phyloP scores from a whole-genome alignment of 1,140 invertebrate species.

The Phenacoccus solenopsis region DNA sequence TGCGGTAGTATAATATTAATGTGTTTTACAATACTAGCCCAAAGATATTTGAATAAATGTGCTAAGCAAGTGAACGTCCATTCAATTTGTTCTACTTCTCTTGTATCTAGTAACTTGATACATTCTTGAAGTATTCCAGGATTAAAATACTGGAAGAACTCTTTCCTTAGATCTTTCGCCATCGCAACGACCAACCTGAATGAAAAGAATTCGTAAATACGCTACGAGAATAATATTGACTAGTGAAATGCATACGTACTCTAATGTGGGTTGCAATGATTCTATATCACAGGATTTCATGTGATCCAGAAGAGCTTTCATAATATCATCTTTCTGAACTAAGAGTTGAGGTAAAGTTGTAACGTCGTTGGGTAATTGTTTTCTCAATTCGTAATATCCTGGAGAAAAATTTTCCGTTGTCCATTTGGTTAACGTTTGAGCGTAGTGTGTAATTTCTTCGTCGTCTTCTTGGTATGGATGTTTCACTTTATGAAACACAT shows the following conservation, averaged over 20 bases:
- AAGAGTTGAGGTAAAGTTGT: constrained; percentile 67
- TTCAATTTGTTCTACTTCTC: constrained; percentile 69
- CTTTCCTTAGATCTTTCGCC: constrained; percentile 62
- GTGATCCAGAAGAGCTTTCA: constrained; percentile 55
- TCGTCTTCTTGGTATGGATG: constrained; percentile 52
- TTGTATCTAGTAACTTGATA: constrained; percentile 56
- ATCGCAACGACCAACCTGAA: constrained; percentile 67
- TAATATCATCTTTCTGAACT: constrained; percentile 59
- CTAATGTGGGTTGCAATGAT: constrained; percentile 63
- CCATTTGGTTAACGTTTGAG: constrained; percentile 75
- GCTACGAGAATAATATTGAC: constrained; percentile 36
- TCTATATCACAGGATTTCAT: constrained; percentile 52
- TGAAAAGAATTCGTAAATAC: constrained; percentile 35
- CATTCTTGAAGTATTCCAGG: constrained; percentile 41
- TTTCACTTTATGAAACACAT: constrained; percentile 59
- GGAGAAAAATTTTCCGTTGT: constrained; percentile 68
- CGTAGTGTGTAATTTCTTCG: constrained; percentile 64
- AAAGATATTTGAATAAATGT: constrained; percentile 78
- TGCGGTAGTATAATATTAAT: constrained; percentile 57
- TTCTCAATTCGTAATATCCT: constrained; percentile 60
- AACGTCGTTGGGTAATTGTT: constrained; percentile 49
- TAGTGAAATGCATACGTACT: constrained; percentile 46
- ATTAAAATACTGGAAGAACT: constrained; percentile 78
- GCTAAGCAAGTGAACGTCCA: constrained; percentile 69
- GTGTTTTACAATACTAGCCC: constrained; percentile 66